Evolutionary conservation across 2,113 vertebrate genomes (phyloP).

Genomic region (Gallinago paraguaiae): DNA sequence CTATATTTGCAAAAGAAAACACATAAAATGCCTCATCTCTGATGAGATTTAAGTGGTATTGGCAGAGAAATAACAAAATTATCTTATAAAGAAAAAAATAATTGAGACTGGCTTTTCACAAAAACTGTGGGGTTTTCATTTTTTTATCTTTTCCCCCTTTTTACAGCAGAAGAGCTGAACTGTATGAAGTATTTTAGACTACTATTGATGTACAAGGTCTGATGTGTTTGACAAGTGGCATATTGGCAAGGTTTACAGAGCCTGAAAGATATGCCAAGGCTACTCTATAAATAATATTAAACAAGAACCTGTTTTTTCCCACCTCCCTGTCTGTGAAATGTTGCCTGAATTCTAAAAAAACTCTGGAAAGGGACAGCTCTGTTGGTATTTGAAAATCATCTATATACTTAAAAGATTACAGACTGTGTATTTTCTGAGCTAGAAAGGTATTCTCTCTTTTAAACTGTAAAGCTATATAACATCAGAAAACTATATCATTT

Average conservation of each 20-base stretch:
- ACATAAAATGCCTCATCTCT: background rate
- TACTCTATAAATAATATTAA: conserved; percentile 60
- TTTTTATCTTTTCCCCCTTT: background rate
- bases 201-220: background rate
- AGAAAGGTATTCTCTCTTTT: background rate
- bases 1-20: background rate
- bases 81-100: background rate
- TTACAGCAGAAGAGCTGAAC: background rate
- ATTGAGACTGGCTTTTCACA: background rate
- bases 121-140: background rate
- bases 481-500: conserved; percentile 34
- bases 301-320: background rate
- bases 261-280: conserved; percentile 54
- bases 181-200: background rate
- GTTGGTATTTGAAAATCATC: conserved; percentile 19
- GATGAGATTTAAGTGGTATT: background rate
- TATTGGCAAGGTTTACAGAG: conserved; percentile 31
- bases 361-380: conserved; percentile 39
- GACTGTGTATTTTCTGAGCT: conserved; percentile 2
- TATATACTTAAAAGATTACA: background rate
- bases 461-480: background rate
- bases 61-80: background rate
- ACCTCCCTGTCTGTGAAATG: background rate
- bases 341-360: conserved; percentile 47
- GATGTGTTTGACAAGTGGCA: conserved; percentile 7